These are phyloP conservation scores for Sturnira hondurensis DNA, from an alignment of 2,113 vertebrate genomes.

Conservation along the genomic window DNA sequence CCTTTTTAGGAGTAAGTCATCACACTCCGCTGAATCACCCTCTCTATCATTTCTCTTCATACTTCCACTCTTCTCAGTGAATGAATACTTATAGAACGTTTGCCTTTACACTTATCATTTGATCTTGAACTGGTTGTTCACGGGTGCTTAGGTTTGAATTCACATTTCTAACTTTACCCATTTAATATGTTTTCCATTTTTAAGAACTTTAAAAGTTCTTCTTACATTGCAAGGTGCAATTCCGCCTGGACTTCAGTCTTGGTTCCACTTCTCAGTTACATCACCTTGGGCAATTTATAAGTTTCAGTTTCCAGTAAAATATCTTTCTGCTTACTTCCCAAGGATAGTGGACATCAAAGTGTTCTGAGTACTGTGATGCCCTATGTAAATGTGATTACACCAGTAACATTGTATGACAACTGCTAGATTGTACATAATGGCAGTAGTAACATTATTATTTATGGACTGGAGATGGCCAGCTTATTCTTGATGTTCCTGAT, in stretches of 20 bases:
- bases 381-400: not conserved
- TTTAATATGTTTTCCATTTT: not conserved
- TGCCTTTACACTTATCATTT: not conserved
- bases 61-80: not conserved
- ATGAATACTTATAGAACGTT: not conserved
- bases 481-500: not conserved
- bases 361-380: not conserved
- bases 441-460: not conserved
- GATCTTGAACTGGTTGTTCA: not conserved
- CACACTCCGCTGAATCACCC: not conserved
- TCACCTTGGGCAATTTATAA: not conserved
- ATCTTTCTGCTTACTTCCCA: not conserved
- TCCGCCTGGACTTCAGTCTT: constrained; percentile 4
- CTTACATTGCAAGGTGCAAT: not conserved
- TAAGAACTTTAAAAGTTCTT: not conserved
- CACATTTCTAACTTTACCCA: not conserved
- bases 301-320: constrained; percentile 20
- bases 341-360: not conserved
- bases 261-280: not conserved
- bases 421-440: not conserved
- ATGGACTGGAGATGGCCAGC: not conserved
- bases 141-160: not conserved
- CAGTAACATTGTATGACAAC: not conserved
- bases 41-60: not conserved
- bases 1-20: not conserved